Base-by-base conservation (phyloP, 2,113 vertebrate genomes). In the Catagonus wagneri region DNA sequence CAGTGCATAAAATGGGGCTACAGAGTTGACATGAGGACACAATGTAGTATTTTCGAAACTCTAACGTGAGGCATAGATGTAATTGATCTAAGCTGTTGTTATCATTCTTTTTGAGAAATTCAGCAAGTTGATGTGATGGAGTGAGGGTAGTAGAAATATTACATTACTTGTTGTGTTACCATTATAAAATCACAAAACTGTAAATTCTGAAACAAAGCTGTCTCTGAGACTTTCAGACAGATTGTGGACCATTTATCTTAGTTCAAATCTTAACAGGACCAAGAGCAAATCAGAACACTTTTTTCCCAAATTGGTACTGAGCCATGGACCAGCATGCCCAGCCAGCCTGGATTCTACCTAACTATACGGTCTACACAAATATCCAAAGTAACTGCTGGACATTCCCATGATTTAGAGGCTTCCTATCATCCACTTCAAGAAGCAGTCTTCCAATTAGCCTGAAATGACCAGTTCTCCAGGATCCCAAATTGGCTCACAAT, bases 161-260 rank as follows among this genome's bases (percentile, higher is more conserved):
- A 36, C 44, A 36, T 3, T 60, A 14, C 15, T 74, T 95, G 75
- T 39, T 83, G 3, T 81, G 60, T 66, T 44, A 83, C 44, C 14
- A 15, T 22, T 79, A 22, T n/a, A 72, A 91, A 17, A 79, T 83
- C 8, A 7, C 13, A 44, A 65, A 87, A 25, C 54, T 60, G 8
- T 58, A 90, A 61, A 32, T 83, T 78, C 27, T 93, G 27, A 93
- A 72, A 86, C 27, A 93, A 87, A 95, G 60, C 56, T 76, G 39
- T 52, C 13, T 66, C 58, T 19, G 36, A 88, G 58, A 11, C 36
- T 83, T 91, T 92, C 71, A 61, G 65, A 23, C 16, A 79, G 39
- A 74, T 3, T n/a, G 11, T 54, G 29, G 27, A 69, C 32, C 23
- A 54, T 83, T 79, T 69, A 39, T 23, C 25, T 91, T 34, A 74